Percentiles rank a stretch among this genome's conserved stretches.
Conservation (phyloP, 2,797 vertebrate species). For the Chelon labrosus region DNA sequence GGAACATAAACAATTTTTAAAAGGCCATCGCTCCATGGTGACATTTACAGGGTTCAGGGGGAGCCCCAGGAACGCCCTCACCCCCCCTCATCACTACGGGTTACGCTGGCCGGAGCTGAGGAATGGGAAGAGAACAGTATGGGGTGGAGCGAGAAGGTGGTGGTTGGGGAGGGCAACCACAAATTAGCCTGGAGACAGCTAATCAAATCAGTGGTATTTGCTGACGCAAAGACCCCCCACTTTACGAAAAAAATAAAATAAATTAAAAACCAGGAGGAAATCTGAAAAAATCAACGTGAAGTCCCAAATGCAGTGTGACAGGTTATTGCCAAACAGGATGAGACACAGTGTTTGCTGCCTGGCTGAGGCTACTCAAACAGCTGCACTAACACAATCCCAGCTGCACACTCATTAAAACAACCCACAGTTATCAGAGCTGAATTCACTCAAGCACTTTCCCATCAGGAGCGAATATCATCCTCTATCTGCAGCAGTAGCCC, state of each 20-base stretch:
- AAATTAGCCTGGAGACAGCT: conserved; percentile 75
- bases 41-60: conserved; percentile 83
- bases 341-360: conserved; percentile 27
- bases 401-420: conserved; percentile 47
- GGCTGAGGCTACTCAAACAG: conserved; percentile 26
- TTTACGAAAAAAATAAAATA: conserved; percentile 28
- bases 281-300: conserved; percentile 13
- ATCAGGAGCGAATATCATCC: conserved; percentile 52
- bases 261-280: conserved; percentile 14
- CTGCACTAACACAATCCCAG: conserved; percentile 20
- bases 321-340: conserved; percentile 34
- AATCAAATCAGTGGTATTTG: conserved; percentile 74
- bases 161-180: conserved; percentile 42
- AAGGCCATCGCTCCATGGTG: conserved; percentile 77
- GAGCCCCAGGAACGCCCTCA: conserved; percentile 54
- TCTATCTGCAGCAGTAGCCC: conserved; percentile 35
- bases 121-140: conserved; percentile 81
- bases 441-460: conserved; percentile 28
- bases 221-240: conserved; percentile 73
- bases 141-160: conserved; percentile 68
- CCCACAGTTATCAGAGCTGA: conserved; percentile 26
- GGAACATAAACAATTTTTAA: conserved; percentile 80
- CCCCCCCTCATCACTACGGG: conserved; percentile 79
- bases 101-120: conserved; percentile 76
- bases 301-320: conserved; percentile 26